Base-by-base conservation (phyloP, 2,113 vertebrate species). In the Brachyistius frenatus region DNA sequence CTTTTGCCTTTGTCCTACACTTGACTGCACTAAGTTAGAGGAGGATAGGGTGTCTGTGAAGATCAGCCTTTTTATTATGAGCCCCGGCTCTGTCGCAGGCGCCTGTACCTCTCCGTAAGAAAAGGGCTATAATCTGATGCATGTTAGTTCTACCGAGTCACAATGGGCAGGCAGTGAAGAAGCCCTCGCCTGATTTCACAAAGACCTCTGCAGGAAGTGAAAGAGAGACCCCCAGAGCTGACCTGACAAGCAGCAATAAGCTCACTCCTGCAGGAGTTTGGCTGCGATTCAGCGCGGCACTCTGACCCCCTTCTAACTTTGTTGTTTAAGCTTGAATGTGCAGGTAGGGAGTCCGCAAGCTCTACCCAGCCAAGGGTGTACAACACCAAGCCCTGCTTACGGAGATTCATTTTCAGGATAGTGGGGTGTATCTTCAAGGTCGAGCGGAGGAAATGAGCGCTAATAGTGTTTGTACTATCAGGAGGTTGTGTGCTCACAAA, bases 381-480 rank as follows among this genome's bases (percentile, higher is more conserved):
- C 50, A 74, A 80, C 66, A 58, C 54, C 10, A 50, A 52, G 50
- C 57, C 15, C 41, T 65, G 52, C 62, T 36, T 5, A 16, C 9
- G 14, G 2, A 33, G 2, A 15, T 13, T 35, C 66, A 46, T 44
- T 73, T 73, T 72, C 44, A 39, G 39, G 73, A 85, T 16, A 16
- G 36, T 3, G 53, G 7, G 41, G 60, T 67, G 71, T 16, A 67
- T 84, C 71, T 65, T 90, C 84, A 86, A 88, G 84, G 84, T 84
- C 60, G 58, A 85, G 84, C 82, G 47, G 66, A 83, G 76, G 80
- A 88, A 90, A 91, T 83, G 60, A 83, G 65, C 46, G 70, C 67
- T 78, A 84, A 88, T 67, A 13, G 53, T 49, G 86, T 90, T 89
- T 85, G 79, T 84, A 80, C 89, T 85, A 77, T 78, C 78, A 23